Conservation (phyloP, 2,113 vertebrate genomes). For the Gopherus flavomarginatus region DNA sequence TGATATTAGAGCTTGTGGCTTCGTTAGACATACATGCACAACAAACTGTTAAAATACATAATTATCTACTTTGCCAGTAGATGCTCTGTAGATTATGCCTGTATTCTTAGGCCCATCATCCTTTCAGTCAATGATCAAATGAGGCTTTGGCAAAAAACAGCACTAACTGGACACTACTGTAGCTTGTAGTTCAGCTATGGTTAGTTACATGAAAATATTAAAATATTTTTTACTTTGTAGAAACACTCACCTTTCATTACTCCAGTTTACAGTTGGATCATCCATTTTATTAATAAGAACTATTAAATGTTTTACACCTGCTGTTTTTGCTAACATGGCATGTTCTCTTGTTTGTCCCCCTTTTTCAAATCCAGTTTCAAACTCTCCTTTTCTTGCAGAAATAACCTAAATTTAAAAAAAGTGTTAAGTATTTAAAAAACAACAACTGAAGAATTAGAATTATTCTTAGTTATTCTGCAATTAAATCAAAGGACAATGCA, state of each 20-base stretch:
- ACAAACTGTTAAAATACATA: background rate
- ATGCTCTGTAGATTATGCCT: background rate
- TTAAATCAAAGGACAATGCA: background rate
- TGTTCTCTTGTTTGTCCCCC: conserved; percentile 98
- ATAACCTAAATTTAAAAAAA: conserved; percentile 87
- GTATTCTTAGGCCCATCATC: background rate
- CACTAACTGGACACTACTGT: background rate
- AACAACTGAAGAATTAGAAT: background rate
- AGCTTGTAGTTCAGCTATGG: background rate
- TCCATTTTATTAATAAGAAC: conserved; percentile 99
- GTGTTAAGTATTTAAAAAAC: background rate
- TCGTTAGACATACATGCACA: background rate
- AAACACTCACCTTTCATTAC: conserved; percentile 90
- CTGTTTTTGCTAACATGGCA: conserved; percentile 98
- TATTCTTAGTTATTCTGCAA: background rate
- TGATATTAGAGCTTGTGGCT: background rate
- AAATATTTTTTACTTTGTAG: background rate
- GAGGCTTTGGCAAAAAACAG: background rate
- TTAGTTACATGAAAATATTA: background rate
- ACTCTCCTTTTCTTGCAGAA: conserved; percentile 98
- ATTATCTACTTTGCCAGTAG: background rate
- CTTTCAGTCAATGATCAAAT: background rate
- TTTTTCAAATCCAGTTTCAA: conserved; percentile 99
- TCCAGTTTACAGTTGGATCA: conserved; percentile 98
- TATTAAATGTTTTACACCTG: conserved; percentile 98